phyloP scores from a whole-genome alignment of 2,113 vertebrate genomes.

The Fregata magnificens region DNA sequence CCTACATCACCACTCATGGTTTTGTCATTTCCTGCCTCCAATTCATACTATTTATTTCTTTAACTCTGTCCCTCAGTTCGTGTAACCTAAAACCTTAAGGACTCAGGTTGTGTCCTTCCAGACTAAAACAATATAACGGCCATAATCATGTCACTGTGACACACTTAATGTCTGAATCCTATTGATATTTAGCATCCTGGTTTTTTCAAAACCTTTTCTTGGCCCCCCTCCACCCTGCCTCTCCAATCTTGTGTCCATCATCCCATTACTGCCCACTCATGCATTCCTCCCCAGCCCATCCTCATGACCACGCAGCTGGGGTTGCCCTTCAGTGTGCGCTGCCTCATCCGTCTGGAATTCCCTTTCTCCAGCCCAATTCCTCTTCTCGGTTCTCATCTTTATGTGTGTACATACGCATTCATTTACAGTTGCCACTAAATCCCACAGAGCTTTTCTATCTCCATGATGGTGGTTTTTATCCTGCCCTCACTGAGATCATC shows the following conservation, averaged over 20 bases:
- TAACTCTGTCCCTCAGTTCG: not conserved
- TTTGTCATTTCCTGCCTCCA: not conserved
- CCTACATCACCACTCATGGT: not conserved
- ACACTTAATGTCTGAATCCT: not conserved
- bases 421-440: not conserved
- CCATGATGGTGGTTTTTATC: not conserved
- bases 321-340: not conserved
- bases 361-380: not conserved
- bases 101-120: not conserved
- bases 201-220: constrained; percentile 21
- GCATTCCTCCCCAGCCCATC: constrained; percentile 8
- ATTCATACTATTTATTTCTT: not conserved
- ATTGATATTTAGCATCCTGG: constrained; percentile 38
- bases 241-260: constrained; percentile 7
- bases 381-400: not conserved
- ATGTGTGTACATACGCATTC: fast-evolving
- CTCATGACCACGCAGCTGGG: constrained; percentile 17
- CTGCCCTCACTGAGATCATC: not conserved
- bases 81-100: not conserved
- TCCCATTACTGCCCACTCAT: constrained; percentile 36
- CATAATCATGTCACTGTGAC: not conserved
- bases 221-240: not conserved
- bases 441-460: not conserved
- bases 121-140: not conserved
- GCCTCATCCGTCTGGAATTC: not conserved